Evolutionary conservation across 2,113 vertebrate species (phyloP).

Genomic region (Bombycilla garrulus): DNA sequence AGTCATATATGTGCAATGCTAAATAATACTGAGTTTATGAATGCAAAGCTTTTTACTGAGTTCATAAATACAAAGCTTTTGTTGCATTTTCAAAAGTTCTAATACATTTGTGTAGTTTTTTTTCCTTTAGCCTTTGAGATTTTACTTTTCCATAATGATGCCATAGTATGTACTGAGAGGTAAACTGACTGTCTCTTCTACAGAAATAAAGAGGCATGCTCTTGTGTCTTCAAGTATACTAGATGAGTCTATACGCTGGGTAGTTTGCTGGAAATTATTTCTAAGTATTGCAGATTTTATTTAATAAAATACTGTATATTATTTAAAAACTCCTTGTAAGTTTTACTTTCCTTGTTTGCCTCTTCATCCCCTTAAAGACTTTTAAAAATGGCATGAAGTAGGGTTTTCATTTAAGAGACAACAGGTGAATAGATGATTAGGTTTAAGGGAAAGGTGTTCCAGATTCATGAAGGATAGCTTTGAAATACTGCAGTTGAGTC

Average conservation of each 20-base stretch:
- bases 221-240: background rate
- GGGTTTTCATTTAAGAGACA: background rate
- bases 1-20: background rate
- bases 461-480: background rate
- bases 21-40: background rate
- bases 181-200: background rate
- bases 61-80: background rate
- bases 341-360: background rate
- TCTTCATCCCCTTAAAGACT: background rate
- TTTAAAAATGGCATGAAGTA: background rate
- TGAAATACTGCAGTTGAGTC: background rate
- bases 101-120: background rate
- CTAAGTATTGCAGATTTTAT: background rate
- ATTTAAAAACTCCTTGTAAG: background rate
- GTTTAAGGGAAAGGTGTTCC: background rate
- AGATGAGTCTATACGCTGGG: background rate
- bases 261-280: background rate
- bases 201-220: background rate
- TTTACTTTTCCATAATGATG: background rate
- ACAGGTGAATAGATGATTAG: background rate
- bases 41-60: background rate
- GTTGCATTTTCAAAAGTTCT: background rate
- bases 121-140: background rate
- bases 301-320: background rate
- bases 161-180: background rate